Conservation (phyloP, 2,797 vertebrate species). For the Microhierax caerulescens region DNA sequence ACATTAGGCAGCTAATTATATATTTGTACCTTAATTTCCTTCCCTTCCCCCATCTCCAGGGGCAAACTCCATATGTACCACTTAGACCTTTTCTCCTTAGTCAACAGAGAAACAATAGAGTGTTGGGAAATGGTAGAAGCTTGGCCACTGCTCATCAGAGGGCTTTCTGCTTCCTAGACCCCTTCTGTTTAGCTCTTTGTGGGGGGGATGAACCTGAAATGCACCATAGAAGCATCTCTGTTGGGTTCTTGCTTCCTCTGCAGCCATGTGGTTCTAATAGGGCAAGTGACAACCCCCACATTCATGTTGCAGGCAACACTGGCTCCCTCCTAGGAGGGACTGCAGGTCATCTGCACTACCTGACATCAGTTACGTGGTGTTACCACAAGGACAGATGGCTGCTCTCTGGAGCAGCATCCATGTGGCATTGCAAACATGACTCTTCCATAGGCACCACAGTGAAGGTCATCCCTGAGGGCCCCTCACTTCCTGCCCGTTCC, state of each 20-base stretch:
- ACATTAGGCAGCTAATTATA: slow-evolving; percentile 53
- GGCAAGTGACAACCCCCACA: neutral
- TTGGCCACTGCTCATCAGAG: neutral
- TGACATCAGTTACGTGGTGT: neutral
- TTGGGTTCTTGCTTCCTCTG: neutral
- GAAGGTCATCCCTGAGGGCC: neutral
- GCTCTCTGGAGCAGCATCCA: neutral
- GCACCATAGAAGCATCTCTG: neutral
- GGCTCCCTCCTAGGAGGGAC: neutral
- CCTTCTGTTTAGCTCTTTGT: neutral
- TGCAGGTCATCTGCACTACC: neutral
- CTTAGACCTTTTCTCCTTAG: neutral
- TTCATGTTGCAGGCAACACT: neutral
- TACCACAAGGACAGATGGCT: neutral
- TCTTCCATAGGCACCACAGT: rapidly evolving
- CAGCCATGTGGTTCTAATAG: neutral
- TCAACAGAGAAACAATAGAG: neutral
- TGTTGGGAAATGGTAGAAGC: neutral
- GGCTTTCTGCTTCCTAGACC: neutral
- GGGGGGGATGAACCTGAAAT: neutral
- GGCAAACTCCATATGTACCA: neutral
- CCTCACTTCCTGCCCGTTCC: neutral
- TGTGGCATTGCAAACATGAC: rapidly evolving
- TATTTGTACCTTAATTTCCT: slow-evolving; percentile 64
- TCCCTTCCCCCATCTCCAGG: slow-evolving; percentile 43